These are phyloP conservation scores for Enteromius argenteus DNA, from an alignment of 2,797 vertebrate species.

Conservation along the genomic window DNA sequence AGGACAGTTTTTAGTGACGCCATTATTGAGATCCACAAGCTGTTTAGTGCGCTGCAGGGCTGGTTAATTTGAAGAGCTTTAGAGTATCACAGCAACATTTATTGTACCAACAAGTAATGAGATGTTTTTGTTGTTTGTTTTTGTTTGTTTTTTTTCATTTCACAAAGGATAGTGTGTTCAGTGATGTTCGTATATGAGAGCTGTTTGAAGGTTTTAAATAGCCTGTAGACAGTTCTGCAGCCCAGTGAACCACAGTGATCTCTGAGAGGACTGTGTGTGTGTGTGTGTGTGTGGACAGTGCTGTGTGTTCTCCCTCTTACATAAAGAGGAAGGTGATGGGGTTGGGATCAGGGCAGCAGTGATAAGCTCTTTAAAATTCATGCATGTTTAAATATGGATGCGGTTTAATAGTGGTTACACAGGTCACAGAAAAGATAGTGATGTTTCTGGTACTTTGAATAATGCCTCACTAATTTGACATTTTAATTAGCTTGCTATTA, in stretches of 20 bases:
- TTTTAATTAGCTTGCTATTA: not conserved
- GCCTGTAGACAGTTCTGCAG: conserved; percentile 4
- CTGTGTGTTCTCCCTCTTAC: conserved; percentile 5
- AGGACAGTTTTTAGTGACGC: not conserved
- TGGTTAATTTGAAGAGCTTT: not conserved
- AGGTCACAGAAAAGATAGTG: not conserved
- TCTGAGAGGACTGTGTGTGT: not conserved
- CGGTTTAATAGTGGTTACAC: not conserved
- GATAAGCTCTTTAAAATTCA: conserved; percentile 5
- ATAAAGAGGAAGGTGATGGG: conserved; percentile 14
- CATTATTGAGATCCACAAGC: conserved; percentile 7
- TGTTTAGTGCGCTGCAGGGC: not conserved
- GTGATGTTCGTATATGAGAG: not conserved
- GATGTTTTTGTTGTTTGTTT: not conserved
- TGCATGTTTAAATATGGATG: conserved; percentile 31
- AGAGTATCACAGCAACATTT: not conserved
- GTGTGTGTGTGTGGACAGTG: not conserved
- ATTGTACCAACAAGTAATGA: not conserved
- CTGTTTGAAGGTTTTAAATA: not conserved
- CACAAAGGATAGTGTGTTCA: not conserved
- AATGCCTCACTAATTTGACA: not conserved
- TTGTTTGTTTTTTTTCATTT: not conserved
- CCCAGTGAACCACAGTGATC: conserved; percentile 7
- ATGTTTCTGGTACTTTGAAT: not conserved
- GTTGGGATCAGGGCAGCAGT: not conserved